A percentile compares a stretch with the other conserved stretches of the same genome.
phyloP scores from a whole-genome alignment of 2,797 vertebrate species.

The Danio jaintianensis region DNA sequence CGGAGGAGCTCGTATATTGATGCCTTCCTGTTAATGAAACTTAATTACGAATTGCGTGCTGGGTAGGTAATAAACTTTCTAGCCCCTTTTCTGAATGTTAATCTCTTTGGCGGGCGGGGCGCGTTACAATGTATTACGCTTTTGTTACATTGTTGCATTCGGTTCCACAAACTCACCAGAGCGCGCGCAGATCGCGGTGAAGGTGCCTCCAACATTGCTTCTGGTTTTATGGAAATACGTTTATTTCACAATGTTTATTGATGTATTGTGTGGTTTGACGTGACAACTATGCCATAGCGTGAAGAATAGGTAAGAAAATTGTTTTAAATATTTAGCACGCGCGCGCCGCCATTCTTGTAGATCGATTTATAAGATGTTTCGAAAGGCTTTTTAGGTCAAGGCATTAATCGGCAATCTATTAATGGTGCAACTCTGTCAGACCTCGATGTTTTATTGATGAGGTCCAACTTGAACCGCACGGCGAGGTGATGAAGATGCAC shows the following conservation, averaged over 20 bases:
- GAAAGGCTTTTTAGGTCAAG: constrained; percentile 30
- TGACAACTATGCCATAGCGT: neutral
- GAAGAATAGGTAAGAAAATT: constrained; percentile 29
- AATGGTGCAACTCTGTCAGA: constrained; percentile 24
- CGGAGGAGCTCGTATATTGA: constrained; percentile 31
- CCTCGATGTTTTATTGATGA: constrained; percentile 47
- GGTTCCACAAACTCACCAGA: neutral
- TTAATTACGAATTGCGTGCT: constrained; percentile 76
- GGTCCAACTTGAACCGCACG: constrained; percentile 20
- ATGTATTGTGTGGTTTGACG: neutral
- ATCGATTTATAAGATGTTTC: constrained; percentile 32
- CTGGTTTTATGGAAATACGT: neutral
- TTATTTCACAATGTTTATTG: neutral
- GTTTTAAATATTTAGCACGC: neutral
- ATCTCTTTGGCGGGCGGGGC: constrained; percentile 26
- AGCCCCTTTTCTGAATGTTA: neutral
- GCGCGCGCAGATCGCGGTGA: neutral
- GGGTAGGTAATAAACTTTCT: constrained; percentile 70
- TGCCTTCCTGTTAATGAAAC: constrained; percentile 77
- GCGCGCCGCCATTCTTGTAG: neutral
- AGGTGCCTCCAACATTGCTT: neutral
- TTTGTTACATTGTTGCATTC: constrained; percentile 32
- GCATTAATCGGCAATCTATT: constrained; percentile 27
- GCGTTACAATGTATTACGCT: constrained; percentile 2
- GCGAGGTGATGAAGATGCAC: constrained; percentile 3